Percentiles rank a stretch among this genome's conserved stretches.
These are phyloP conservation scores for Hydrophis major DNA, from an alignment of 2,797 vertebrate genomes.

Conservation along the genomic window DNA sequence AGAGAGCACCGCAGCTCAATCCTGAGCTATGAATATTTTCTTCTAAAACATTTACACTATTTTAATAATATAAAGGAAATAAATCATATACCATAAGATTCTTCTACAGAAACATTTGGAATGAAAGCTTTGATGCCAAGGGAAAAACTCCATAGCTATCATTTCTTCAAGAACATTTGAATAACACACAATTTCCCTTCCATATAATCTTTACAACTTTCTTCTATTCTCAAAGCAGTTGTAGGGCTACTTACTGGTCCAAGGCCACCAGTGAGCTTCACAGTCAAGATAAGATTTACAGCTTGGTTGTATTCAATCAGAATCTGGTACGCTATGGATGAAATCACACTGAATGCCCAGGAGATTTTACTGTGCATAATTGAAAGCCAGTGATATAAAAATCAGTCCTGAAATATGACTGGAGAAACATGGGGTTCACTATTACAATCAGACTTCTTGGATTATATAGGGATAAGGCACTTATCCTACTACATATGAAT, in stretches of 20 bases:
- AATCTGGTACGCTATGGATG: neutral
- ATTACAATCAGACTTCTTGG: neutral
- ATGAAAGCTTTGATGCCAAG: neutral
- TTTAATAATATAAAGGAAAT: neutral
- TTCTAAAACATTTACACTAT: neutral
- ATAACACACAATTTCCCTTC: neutral
- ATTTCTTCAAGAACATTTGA: neutral
- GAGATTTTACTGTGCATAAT: neutral
- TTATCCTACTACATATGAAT: neutral
- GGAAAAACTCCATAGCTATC: too few species aligned
- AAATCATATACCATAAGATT: neutral
- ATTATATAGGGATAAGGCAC: neutral
- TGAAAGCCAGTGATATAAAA: neutral
- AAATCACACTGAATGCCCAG: neutral
- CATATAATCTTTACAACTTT: neutral
- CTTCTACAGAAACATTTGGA: neutral
- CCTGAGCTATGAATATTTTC: neutral
- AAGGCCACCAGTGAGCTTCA: neutral
- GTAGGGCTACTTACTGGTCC: neutral
- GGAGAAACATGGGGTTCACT: neutral
- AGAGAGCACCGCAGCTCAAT: neutral
- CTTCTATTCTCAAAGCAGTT: neutral
- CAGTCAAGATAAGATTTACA: neutral
- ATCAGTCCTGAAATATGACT: neutral
- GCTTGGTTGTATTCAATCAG: neutral